A percentile compares a stretch with the other conserved stretches of the same genome.
phyloP scores from a whole-genome alignment of 2,113 vertebrate genomes.

The Buteo buteo region DNA sequence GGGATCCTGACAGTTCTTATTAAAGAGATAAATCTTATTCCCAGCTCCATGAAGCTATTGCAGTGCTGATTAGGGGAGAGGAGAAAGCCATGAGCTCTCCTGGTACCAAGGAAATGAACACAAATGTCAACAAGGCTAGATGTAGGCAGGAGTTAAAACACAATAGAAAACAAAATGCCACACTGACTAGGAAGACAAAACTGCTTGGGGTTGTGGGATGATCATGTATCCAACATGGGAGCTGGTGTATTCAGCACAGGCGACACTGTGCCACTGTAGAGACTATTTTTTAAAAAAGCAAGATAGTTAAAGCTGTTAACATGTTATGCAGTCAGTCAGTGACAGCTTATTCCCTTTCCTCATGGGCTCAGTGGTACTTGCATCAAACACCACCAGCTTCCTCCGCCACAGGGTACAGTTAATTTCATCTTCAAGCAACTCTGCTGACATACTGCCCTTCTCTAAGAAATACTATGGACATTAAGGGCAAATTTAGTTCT shows the following conservation, averaged over 20 bases:
- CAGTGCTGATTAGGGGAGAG: neutral
- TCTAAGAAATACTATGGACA: neutral
- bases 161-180: neutral
- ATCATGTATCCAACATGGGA: neutral
- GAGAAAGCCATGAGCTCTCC: slow-evolving; percentile 8
- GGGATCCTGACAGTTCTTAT: slow-evolving; percentile 52
- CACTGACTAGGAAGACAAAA: neutral
- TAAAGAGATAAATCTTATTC: slow-evolving; percentile 69
- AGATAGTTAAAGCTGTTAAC: neutral
- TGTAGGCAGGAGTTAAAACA: neutral
- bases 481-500: neutral
- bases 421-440: neutral
- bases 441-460: neutral
- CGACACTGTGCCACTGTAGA: neutral
- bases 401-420: neutral
- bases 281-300: neutral
- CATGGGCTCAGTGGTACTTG: neutral
- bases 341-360: neutral
- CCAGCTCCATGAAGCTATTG: slow-evolving; percentile 11
- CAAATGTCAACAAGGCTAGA: neutral
- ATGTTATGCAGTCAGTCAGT: neutral
- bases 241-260: neutral
- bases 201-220: neutral
- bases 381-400: neutral
- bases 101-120: slow-evolving; percentile 40